Base-by-base conservation (phyloP, 2,113 vertebrate genomes). In the Potamarius usumacintae region DNA sequence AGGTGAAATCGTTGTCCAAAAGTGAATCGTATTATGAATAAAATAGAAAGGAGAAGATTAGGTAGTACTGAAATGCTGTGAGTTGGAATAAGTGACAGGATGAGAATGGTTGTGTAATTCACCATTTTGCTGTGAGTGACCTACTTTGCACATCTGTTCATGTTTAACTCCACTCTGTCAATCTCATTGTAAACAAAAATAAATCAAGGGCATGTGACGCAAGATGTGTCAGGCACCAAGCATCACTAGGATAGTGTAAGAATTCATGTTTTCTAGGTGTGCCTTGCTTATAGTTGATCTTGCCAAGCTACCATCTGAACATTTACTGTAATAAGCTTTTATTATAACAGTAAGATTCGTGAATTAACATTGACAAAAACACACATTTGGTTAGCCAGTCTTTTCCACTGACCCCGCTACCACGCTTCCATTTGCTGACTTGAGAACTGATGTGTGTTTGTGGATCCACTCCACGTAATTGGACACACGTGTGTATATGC, bases 401-500 rank as follows among this genome's bases (percentile, higher is more conserved):
- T 63, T 74, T 15, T 17, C 18, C 30, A 27, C 15, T 27, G 53
- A 53, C 72, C 1, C 8, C 7, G 27, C 53, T 58, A 30, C 17
- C 10, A 48, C 79, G 0, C 0, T 5, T 17, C 7, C 20, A 15
- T 7, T 27, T 58, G 63, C 84, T 74, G 58, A 58, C 15, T 89
- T 89, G 5, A 42, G 9, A 0, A 63, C 82, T 1, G 62, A 77
- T 83, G 96, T 96, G 1, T 88, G 81, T 63, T 89, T 86, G 77
- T 90, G 94, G 83, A 99, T 93, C 97, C 98, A 99, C 4, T 95
- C 93, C 0, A 93, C 91, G 85, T 98, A 99, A 90, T 91, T 96
- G 76, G 97, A 96, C 76, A 99, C 96, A 11, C 97, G 95, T 58
- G 98, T 99, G 91, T 99, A 99, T 90, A 99, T 96, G 1, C 98